Evolutionary conservation across 2,113 vertebrate species (phyloP).

Genomic region (Pelodiscus sinensis): DNA sequence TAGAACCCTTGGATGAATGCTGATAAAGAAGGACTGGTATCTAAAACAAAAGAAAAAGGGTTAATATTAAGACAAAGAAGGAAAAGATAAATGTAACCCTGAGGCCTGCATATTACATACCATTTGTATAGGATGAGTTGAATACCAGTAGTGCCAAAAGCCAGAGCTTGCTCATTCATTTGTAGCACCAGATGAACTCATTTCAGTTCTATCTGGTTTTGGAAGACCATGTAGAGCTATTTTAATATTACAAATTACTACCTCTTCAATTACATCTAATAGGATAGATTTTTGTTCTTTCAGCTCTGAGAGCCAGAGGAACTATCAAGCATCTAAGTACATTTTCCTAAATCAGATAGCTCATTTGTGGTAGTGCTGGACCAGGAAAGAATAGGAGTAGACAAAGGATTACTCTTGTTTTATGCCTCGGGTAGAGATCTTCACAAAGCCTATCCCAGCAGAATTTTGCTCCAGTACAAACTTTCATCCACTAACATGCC

Average conservation of each 20-base stretch:
- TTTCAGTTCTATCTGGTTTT: background rate
- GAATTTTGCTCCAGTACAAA: conserved; percentile 61
- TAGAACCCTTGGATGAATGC: no score
- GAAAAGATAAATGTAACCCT: background rate
- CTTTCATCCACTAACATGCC: conserved; percentile 56
- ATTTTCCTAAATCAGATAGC: conserved; percentile 29
- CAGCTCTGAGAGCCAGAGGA: background rate
- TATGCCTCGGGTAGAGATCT: conserved; percentile 58
- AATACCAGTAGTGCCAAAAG: background rate
- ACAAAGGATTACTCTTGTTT: conserved; percentile 49
- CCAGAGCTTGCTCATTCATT: background rate
- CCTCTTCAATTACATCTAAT: conserved; percentile 6
- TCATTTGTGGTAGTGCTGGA: conserved; percentile 49
- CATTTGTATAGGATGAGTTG: background rate
- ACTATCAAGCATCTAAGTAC: conserved; percentile 47
- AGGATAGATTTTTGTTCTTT: conserved; percentile 1
- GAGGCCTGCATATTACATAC: background rate
- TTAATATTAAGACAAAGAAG: conserved; percentile 9
- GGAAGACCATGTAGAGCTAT: background rate
- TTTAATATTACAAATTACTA: background rate
- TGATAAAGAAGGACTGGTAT: background rate
- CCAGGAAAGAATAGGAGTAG: conserved; percentile 25
- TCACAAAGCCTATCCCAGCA: conserved; percentile 52
- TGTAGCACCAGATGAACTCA: background rate
- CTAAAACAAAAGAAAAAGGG: background rate